Evolutionary conservation across 1,140 invertebrate genomes (phyloP).

Genomic region (Gonioctena quinquepunctata): DNA sequence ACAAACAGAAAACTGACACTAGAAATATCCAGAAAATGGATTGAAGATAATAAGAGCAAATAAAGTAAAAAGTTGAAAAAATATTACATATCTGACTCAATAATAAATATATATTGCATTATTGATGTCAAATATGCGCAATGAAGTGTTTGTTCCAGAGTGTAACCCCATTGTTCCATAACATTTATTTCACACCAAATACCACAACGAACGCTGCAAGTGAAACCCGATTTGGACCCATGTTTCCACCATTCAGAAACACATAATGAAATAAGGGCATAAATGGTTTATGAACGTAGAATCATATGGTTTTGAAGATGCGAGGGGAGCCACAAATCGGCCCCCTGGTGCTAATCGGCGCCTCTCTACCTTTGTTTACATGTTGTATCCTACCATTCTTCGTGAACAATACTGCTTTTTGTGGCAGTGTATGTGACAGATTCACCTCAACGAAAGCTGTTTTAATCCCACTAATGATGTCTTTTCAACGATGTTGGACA

Average conservation of each 20-base stretch:
- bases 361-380: constrained; percentile 37
- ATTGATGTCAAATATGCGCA: too few species aligned
- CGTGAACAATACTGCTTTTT: constrained; percentile 33
- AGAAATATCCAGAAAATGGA: too few species aligned
- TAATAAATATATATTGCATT: too few species aligned
- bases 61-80: too few species aligned
- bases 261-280: constrained; percentile 18
- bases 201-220: neutral
- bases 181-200: neutral
- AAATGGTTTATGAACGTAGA: constrained; percentile 6
- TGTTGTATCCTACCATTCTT: constrained; percentile 28
- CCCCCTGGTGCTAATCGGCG: constrained; percentile 28
- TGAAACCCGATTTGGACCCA: neutral
- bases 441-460: constrained; percentile 29
- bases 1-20: too few species aligned
- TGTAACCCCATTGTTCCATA: neutral
- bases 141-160: too few species aligned
- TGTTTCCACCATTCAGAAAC: neutral
- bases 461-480: constrained; percentile 39
- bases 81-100: too few species aligned
- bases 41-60: too few species aligned
- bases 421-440: constrained; percentile 30
- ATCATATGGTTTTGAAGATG: constrained; percentile 4
- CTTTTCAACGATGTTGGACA: constrained; percentile 13
- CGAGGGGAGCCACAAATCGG: constrained; percentile 25